Evolutionary conservation across 2,113 vertebrate species (phyloP), one percentile per base, ranked within the genome.

Genomic region (Solea solea): DNA sequence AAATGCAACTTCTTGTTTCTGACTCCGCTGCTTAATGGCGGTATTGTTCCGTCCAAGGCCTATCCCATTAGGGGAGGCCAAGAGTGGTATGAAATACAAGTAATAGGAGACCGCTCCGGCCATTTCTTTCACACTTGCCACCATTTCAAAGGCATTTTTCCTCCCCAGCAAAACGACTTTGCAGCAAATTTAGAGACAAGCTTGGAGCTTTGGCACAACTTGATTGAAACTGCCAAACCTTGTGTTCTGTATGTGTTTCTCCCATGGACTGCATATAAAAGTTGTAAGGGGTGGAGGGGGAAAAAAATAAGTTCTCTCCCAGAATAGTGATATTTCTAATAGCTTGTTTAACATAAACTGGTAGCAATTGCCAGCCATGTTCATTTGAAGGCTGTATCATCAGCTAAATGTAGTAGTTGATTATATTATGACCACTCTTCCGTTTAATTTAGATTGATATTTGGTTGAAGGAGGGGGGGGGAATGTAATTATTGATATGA

Each of bases 11-110:
- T 80, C 84, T 79, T 87, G 87, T 86, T 89, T 86, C 88, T 86
- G 82, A 90, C 88, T 88, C 14, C 77, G 80, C 80, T 62, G 49
- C 86, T 87, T 93, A 93, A 91, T 93, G 82, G 85, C 88, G 88
- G 88, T 82, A 86, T 91, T 93, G 90, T 88, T 91, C 87, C 85
- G 86, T 85, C 55, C 68, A 80, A 86, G 88, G 84, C 86, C 3
- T 78, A 74, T 87, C 78, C 85, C 87, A 89, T 92, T 88, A 88
- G 84, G 69, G 54, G 60, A 54, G 61, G 42, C 69, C n/a, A 39
- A 64, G 74, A 78, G 64, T 25, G 64, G 60, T 28, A 72, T 75
- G 65, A 81, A 87, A 85, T 77, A 60, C 65, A 64, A 80, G 75
- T 83, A 72, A 88, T 86, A 70, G 78, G 13, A 62, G 69, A n/a